These are phyloP conservation scores for Anas acuta DNA, from an alignment of 2,797 vertebrate species.

Conservation along the genomic window DNA sequence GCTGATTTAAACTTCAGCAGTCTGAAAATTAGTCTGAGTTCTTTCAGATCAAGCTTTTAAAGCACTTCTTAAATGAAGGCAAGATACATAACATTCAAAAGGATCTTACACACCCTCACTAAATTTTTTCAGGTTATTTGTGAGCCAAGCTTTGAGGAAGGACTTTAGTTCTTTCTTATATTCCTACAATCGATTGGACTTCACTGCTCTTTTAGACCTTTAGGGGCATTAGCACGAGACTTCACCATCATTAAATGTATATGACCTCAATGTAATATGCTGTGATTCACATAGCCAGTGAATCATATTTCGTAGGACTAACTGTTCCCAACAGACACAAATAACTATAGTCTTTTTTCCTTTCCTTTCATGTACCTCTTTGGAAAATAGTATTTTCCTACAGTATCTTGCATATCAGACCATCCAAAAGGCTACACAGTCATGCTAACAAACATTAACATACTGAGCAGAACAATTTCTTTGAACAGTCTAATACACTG, in stretches of 20 bases:
- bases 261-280: background rate
- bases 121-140: background rate
- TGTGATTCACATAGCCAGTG: background rate
- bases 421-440: background rate
- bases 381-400: conserved; percentile 1
- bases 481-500: background rate
- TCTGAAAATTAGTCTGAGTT: background rate
- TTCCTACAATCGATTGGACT: conserved; percentile 24
- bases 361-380: background rate
- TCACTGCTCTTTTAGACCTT: conserved; percentile 16
- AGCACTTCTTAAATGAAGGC: background rate
- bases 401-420: background rate
- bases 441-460: conserved; percentile 22
- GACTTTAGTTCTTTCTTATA: background rate
- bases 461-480: conserved; percentile 22
- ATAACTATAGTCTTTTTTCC: background rate
- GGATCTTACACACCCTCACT: background rate
- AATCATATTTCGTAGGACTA: conserved; percentile 1
- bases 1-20: background rate
- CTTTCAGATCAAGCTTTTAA: conserved; percentile 9
- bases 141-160: conserved; percentile 14
- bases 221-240: background rate
- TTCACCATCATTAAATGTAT: background rate
- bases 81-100: background rate
- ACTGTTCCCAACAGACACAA: background rate